phyloP scores from a whole-genome alignment of 2,797 vertebrate species.

The Tenualosa thibaudeaui region DNA sequence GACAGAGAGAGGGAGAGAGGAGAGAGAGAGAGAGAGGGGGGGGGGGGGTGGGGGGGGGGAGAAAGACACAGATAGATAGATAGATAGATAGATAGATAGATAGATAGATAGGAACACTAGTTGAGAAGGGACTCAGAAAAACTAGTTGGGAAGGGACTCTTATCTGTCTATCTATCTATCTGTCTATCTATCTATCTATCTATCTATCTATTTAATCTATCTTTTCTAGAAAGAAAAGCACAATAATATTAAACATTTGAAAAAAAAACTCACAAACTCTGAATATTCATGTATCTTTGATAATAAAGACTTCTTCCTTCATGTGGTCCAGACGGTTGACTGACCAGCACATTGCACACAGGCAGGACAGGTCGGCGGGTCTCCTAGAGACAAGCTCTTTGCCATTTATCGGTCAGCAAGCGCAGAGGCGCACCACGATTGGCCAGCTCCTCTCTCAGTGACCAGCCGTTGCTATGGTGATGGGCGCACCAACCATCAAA shows the following conservation, averaged over 20 bases:
- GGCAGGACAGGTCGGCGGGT: conserved; percentile 28
- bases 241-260: neutral
- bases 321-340: neutral
- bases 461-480: conserved; percentile 54
- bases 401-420: conserved; percentile 33
- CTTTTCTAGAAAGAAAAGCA: too few species aligned
- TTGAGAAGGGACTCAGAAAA: neutral
- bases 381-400: conserved; percentile 40
- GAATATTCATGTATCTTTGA: neutral
- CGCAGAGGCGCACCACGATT: conserved; percentile 33
- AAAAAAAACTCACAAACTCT: neutral
- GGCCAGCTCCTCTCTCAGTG: conserved; percentile 34
- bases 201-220: too few species aligned
- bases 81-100: neutral
- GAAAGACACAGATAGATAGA: conserved; percentile 11
- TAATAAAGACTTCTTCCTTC: neutral
- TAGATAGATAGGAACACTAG: neutral
- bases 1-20: neutral
- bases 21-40: conserved; percentile 7
- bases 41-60: too few species aligned
- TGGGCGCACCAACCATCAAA: conserved; percentile 48
- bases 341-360: neutral
- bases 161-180: too few species aligned
- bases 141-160: too few species aligned
- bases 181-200: too few species aligned